Percentiles rank a stretch among this genome's conserved stretches.
phyloP scores from a whole-genome alignment of 2,888 invertebrate species.

The Netelia inedita region DNA sequence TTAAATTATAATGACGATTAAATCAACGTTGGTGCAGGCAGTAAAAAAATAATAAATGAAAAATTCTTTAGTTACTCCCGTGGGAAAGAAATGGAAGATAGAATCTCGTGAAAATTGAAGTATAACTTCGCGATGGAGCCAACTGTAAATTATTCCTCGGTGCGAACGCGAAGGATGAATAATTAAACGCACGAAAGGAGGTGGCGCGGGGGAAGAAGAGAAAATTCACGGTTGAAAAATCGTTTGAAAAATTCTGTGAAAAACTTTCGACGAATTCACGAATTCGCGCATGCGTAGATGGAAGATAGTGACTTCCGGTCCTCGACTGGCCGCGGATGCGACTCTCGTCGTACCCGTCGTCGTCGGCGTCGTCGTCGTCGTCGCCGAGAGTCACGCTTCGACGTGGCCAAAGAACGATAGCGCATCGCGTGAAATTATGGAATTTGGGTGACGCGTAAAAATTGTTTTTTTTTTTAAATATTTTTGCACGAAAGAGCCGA shows the following conservation, averaged over 20 bases:
- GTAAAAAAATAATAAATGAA: no score
- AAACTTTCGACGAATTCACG: slow-evolving; percentile 47
- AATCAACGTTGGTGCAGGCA: no score
- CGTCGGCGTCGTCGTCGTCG: slow-evolving; percentile 40
- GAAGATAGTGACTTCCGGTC: slow-evolving; percentile 60
- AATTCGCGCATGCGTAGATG: slow-evolving; percentile 57
- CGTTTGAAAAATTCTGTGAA: not conserved
- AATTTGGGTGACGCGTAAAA: slow-evolving; percentile 51
- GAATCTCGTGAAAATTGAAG: not conserved
- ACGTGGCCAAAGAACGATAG: slow-evolving; percentile 34
- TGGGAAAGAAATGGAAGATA: not conserved
- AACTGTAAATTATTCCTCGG: not conserved
- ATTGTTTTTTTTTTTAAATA: not conserved
- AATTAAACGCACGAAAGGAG: not conserved
- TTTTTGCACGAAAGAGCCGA: not conserved
- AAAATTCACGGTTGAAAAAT: not conserved
- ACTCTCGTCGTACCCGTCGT: slow-evolving; percentile 57
- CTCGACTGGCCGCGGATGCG: slow-evolving; percentile 56
- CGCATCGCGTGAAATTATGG: slow-evolving; percentile 39
- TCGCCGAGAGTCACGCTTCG: slow-evolving; percentile 44
- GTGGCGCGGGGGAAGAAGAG: no score
- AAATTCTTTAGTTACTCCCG: no score
- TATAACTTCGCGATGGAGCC: not conserved
- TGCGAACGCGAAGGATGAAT: not conserved
- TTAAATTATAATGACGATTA: no score